Evolutionary conservation across 2,888 invertebrate species (phyloP), one percentile per base, ranked within the genome.

Genomic region (Lycocerus yunnanus): DNA sequence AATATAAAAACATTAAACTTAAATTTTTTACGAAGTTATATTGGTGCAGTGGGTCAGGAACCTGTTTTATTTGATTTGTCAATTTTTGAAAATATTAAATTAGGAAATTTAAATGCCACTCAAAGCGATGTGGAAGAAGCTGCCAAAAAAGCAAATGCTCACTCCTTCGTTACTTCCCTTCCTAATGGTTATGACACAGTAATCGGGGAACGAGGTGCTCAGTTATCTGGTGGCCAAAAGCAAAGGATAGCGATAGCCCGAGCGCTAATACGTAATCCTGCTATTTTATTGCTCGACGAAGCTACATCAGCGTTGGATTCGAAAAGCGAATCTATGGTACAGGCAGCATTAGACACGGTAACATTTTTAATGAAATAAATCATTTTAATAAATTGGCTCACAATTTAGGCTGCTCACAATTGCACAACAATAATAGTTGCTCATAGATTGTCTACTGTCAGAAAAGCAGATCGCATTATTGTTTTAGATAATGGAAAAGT

Each of bases 1-100:
- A 90, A 95, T 81, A 88, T 97, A 0, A 91, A 90, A 77, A 89
- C 92, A 43, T 85, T 97, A n/a, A 95, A 96, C 80, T 88, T 96
- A 2, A 90, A 91, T 15, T 95, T 95, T 94, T 86, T 96, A 20
- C 90, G 97, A 43, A 89, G 89, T 14, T 92, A 94, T 81, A 93
- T 97, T 75, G 97, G 96, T 0, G 91, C 97, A 9, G 97, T 98
- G 1, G 95, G 95, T 0, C 97, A 98, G 87, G 97, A 98, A 83
- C 97, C 97, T 0, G 92, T 94, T 1, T 89, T 98, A 0, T 98
- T 98, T 87, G 95, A 96, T 85, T 90, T 94, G 71, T 94, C 94
- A 8, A 96, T 98, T 71, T 91, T 90, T 1, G 95, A 97, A 79
- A 98, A 98, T 86, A 97, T 98, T 80, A 93, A 95, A 0, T 98